Evolutionary conservation across 1,140 invertebrate species (phyloP).

Genomic region (Cydia splendana): DNA sequence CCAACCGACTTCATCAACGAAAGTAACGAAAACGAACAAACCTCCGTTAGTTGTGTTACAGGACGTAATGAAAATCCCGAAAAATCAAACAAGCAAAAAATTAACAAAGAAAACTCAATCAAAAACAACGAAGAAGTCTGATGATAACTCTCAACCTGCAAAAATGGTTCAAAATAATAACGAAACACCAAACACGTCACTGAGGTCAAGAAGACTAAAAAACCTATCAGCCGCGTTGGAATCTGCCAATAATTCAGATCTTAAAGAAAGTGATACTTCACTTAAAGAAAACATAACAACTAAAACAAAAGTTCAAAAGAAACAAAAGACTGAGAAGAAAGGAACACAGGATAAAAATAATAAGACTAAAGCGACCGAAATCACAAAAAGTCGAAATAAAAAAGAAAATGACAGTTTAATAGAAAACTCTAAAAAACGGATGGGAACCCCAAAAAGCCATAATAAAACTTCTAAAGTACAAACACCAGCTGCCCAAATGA

Average conservation of each 20-base stretch:
- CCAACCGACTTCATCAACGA: background rate
- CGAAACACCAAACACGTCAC: background rate
- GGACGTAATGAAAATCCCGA: background rate
- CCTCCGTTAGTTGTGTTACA: background rate
- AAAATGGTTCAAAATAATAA: background rate
- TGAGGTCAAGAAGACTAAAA: background rate
- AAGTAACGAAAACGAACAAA: background rate
- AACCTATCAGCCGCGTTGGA: background rate
- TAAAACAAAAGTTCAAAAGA: background rate
- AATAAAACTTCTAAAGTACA: background rate
- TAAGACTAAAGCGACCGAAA: background rate
- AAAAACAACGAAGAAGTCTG: background rate
- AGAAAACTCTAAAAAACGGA: background rate
- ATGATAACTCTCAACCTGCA: slow-evolving; percentile 2
- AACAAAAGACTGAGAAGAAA: background rate
- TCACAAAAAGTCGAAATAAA: background rate
- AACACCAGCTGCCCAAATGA: background rate
- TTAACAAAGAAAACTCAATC: background rate
- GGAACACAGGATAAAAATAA: background rate
- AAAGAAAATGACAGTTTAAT: background rate
- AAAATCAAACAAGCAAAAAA: slow-evolving; percentile 6
- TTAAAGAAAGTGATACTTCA: background rate
- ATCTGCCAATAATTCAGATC: background rate
- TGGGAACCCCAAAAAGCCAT: background rate
- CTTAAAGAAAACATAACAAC: background rate